phyloP scores from a whole-genome alignment of 2,797 vertebrate species.

The Decapterus maruadsi region DNA sequence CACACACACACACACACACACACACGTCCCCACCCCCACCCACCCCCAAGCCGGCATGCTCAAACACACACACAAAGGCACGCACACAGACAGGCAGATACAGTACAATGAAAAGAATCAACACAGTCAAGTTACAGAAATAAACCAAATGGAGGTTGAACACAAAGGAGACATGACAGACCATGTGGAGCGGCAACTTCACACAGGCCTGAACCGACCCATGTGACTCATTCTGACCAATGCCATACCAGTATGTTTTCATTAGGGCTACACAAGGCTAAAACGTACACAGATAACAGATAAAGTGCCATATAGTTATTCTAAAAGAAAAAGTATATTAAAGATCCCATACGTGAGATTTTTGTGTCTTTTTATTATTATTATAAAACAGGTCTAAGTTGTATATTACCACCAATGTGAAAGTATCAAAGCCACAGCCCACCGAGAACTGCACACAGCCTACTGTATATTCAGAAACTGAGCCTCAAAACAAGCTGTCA shows the following conservation, averaged over 20 bases:
- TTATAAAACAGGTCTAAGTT: no score
- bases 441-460: no score
- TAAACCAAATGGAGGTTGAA: constrained; percentile 31
- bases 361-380: no score
- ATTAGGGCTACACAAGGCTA: background rate
- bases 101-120: constrained; percentile 48
- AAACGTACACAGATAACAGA: no score
- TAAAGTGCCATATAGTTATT: no score
- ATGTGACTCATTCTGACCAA: background rate
- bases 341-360: no score
- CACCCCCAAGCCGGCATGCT: constrained; percentile 24
- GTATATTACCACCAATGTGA: no score
- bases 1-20: background rate
- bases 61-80: constrained; percentile 54
- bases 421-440: no score
- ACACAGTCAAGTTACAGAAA: constrained; percentile 41
- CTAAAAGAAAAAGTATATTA: no score
- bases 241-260: background rate
- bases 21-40: background rate
- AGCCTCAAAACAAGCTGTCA: no score
- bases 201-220: constrained; percentile 1
- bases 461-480: no score
- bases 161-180: constrained; percentile 35
- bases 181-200: constrained; percentile 15
- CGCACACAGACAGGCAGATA: constrained; percentile 44